phyloP scores from a whole-genome alignment of 1,140 invertebrate species.

The Aphis gossypii region DNA sequence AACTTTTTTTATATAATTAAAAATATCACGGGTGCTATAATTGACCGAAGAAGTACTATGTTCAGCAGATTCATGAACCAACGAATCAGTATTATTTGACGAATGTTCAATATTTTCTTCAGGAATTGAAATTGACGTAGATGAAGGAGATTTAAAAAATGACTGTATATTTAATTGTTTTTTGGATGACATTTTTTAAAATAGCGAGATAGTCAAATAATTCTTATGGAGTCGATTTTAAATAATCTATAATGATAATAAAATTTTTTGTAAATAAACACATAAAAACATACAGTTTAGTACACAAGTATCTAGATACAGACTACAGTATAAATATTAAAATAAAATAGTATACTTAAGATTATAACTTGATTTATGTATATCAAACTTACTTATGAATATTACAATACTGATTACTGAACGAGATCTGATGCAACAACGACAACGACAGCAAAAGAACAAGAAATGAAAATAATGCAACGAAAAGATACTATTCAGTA shows the following conservation, averaged over 20 bases:
- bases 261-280: slow-evolving; percentile 19
- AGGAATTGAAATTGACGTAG: slow-evolving; percentile 7
- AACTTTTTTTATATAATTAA: slow-evolving; percentile 8
- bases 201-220: slow-evolving; percentile 20
- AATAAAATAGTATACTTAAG: not conserved
- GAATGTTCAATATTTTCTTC: slow-evolving; percentile 15
- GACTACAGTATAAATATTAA: slow-evolving; percentile 17
- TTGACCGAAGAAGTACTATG: not conserved
- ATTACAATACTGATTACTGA: slow-evolving; percentile 14
- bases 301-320: slow-evolving; percentile 10
- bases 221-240: slow-evolving; percentile 16
- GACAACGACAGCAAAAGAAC: slow-evolving; percentile 17
- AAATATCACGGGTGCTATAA: not conserved
- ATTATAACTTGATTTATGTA: slow-evolving; percentile 27
- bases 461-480: slow-evolving; percentile 11
- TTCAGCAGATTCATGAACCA: not conserved
- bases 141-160: slow-evolving; percentile 5
- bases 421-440: slow-evolving; percentile 12
- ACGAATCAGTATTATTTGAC: slow-evolving; percentile 15
- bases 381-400: not conserved
- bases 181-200: not conserved
- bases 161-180: slow-evolving; percentile 27
- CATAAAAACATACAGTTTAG: not conserved
- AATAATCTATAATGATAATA: slow-evolving; percentile 6
- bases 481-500: slow-evolving; percentile 18